Base-by-base conservation (phyloP, 2,888 invertebrate genomes). In the Hanleya hanleyi region DNA sequence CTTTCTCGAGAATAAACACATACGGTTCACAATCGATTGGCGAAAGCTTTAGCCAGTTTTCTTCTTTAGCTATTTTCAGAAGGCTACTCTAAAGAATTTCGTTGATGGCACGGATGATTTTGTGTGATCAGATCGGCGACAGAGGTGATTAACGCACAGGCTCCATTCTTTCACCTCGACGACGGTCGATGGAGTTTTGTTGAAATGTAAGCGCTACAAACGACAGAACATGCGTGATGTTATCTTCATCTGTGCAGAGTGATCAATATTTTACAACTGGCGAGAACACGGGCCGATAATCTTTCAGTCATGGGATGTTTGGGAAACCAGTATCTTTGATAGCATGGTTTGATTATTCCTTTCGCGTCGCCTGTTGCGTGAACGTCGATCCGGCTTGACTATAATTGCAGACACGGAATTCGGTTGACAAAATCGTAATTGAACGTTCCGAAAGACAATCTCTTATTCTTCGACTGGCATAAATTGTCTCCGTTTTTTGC, bases 241-340 rank as follows among this genome's bases (percentile, higher is more conserved):
- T 57, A 32, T 57, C 57, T 57, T 57, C 29, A 57, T 57, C 57
- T 57, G 29, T 18, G 15, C 57, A 22, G 29, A 57, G 29, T 57
- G 57, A 57, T 57, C 57, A 57, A 57, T 57, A 57, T 57, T 57
- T 57, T 57, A 57, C 57, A 57, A 57, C 57, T 57, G 57, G 26
- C 57, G 15, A 15, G 29, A 57, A 22, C 57, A 22, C 22, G 57
- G 26, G 22, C 32, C 57, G 57, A 29, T 57, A 57, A 57, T 57
- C 57, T 57, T 57, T 29, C 32, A 29, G 57, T 57, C 57, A 57
- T 57, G 57, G 57, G 26, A 32, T 57, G 29, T 57, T 57, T 57
- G 57, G 26, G 57, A 57, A 57, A 57, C 57, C 29, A 22, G 32
- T 29, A 57, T 29, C 57, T 57, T 57, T 32, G 57, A 57, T 57